Base-by-base conservation (phyloP, 2,113 vertebrate genomes). In the Peucedramus taeniatus region DNA sequence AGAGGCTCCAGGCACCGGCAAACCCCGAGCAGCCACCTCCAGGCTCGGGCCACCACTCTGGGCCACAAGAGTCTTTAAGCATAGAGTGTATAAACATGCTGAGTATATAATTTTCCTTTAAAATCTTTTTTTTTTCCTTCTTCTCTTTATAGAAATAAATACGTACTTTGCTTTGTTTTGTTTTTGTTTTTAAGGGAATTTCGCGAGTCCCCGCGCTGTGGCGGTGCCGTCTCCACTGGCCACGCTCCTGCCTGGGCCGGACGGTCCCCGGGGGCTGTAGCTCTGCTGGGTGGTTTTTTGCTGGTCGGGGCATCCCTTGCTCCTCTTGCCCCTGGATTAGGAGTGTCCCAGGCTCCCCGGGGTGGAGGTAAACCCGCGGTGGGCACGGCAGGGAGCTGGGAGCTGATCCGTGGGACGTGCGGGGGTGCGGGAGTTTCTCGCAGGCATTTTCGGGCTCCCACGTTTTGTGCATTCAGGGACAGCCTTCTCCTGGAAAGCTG, bases 61-160 rank as follows among this genome's bases (percentile, higher is more conserved):
- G 45, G 35, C 23, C 40, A 35, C 6, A 4, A 92, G 56, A 92
- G 93, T 88, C 90, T 83, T 78, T 86, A 61, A 90, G 94, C 83
- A 31, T 50, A 90, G 80, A 95, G 63, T 74, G 83, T 92, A 96
- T 57, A 90, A 96, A 96, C 97, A 97, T 97, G 97, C 97, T 81
- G 93, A 94, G 96, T 96, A 97, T 88, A 97, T 93, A 88, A 91
- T 83, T 94, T 94, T 70, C 90, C 95, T 88, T 97, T 97, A 87
- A 97, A 97, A 96, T 84, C 59, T 86, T 50, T 35, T 42, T 21
- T 65, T 56, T 42, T 19, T 56, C 6, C 79, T 83, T 68, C 50
- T 83, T 71, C 92, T 89, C 79, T 87, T 94, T 96, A 96, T 86
- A 95, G 93, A 97, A 97, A 97, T 96, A 97, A 97, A 95, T 95